Base-by-base conservation (phyloP, 2,113 vertebrate genomes). In the Entomyzon cyanotis region DNA sequence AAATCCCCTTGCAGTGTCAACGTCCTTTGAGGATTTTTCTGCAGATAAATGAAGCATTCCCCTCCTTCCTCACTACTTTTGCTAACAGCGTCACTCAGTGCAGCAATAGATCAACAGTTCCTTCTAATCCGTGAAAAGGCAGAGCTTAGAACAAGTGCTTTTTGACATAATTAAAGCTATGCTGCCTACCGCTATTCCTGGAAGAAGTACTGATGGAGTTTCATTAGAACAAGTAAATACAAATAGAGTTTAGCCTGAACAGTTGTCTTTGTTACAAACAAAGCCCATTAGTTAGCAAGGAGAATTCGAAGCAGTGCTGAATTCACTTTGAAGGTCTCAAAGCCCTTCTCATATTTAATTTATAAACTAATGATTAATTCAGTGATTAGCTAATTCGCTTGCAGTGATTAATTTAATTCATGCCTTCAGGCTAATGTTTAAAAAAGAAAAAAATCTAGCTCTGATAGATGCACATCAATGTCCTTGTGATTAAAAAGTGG, bases 331-430 rank as follows among this genome's bases (percentile, higher is more conserved):
- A n/a, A n/a, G n/a, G 85, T 93, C 82, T 89, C 74, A 92, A 94
- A 94, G 90, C 44, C 46, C 69, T 87, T 84, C 92, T 96, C 83
- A 80, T 96, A 95, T 87, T 87, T 93, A 87, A 96, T 96, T 95
- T 93, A 97, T 94, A 95, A 91, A 88, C 78, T 74, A 69, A 85
- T 92, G 83, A 95, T 95, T 96, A 95, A 94, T 96, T 92, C 94
- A 92, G 81, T 68, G 75, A 95, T 93, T 93, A 92, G 84, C 50
- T 84, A 94, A 93, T 94, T 91, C 64, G 65, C 37, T 96, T 78
- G 68, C 79, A 76, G 89, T 95, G 94, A 94, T 96, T 95, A 84
- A 91, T 88, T 84, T 91, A 83, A 75, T 96, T 95, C 89, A 50
- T 93, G 78, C 87, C 93, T 96, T 96, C 58, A 90, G 92, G 70